Base-by-base conservation (phyloP, 2,888 invertebrate species). In the Pollenia angustigena region DNA sequence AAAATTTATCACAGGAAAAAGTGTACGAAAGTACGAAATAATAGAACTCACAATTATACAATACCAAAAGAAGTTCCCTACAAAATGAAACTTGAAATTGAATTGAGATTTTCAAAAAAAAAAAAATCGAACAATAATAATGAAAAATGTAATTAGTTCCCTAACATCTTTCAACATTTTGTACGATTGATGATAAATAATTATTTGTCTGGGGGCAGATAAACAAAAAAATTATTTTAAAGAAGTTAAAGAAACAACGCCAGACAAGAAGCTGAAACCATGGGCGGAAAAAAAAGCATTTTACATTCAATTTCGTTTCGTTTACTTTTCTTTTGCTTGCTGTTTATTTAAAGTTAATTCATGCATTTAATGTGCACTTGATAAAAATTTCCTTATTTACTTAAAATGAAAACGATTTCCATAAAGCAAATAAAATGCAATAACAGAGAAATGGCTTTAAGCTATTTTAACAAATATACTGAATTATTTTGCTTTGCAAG, bases 331-430 rank as follows among this genome's bases (percentile, higher is more conserved):
- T 78, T 16, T 40, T 48, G 12, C 18, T 52, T 62, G 74, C 11
- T 75, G 18, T 69, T 69, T 69, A 18, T 42, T 69, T 14, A 50
- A 52, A 46, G 66, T 79, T 80, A 68, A 74, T 68, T 80, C 84
- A 80, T 85, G 60, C 68, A 84, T 74, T 85, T 80, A 85, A 80
- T 80, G 66, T 85, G 75, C 85, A 85, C 62, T 85, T 75, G 52
- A 64, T 69, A 74, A 68, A 68, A 42, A 23, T 48, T 8, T 81
- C 50, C 42, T 58, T 81, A 66, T 81, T 68, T 85, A 68, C 60
- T 72, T 81, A 52, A 66, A 68, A 48, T 64, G 54, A 81, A 81
- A 81, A 72, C 54, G 46, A 64, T 72, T 72, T 66, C 64, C 42
- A 58, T 66, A 75, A 81, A 81, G 50, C 52, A 60, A 74, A 68